Evolutionary conservation across 2,113 vertebrate genomes (phyloP).

Genomic region (Lampris megalopsis): DNA sequence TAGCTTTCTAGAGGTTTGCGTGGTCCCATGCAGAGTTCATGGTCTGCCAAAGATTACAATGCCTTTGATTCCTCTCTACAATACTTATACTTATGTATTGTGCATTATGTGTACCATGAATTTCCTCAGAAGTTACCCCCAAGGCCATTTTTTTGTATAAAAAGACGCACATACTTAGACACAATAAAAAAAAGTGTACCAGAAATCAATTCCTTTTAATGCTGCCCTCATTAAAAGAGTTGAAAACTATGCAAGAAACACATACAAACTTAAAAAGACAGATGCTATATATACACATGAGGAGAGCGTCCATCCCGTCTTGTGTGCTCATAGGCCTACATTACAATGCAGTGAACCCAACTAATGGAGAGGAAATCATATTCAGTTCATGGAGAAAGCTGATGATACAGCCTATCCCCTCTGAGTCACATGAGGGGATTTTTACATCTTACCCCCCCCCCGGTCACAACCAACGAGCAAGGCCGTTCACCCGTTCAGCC

Average conservation of each 20-base stretch:
- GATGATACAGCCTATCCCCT: constrained; percentile 25
- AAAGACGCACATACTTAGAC: background rate
- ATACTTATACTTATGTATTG: no score
- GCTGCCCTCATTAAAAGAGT: no score
- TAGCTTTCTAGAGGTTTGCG: background rate
- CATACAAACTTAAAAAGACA: constrained; percentile 6
- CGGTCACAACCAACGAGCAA: constrained; percentile 13
- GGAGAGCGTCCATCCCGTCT: background rate
- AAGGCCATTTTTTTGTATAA: background rate
- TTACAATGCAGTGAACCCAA: background rate
- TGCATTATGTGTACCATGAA: no score
- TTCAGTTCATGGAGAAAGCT: constrained; percentile 36
- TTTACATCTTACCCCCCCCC: constrained; percentile 39
- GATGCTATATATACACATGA: background rate
- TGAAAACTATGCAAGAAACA: background rate
- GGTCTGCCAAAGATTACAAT: constrained; percentile 16
- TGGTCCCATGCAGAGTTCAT: background rate
- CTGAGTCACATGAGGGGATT: constrained; percentile 44
- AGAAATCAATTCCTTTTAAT: no score
- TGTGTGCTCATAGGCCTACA: constrained; percentile 1
- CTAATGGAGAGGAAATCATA: constrained; percentile 41
- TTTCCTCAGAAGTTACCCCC: background rate
- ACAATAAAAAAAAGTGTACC: background rate
- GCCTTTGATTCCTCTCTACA: constrained; percentile 2
- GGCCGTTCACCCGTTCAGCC: background rate